Conservation (phyloP, 2,888 invertebrate genomes). For the Ophonus ardosiacus region DNA sequence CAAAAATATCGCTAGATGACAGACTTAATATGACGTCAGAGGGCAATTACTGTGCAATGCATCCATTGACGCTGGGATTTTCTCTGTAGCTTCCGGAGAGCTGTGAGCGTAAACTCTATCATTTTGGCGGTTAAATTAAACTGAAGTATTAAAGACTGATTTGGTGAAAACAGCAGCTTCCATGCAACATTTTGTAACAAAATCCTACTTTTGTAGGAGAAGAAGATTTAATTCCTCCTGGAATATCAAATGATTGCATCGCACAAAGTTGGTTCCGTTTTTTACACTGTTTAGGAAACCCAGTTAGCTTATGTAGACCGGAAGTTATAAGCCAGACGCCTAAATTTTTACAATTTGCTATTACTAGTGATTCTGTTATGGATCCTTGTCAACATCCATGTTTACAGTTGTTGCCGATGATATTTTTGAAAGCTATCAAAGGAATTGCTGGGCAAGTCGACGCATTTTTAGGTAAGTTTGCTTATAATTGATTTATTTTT, state of each 20-base stretch:
- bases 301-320: constrained; percentile 93
- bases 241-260: constrained; percentile 93
- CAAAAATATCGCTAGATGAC: too few relatives aligned
- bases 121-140: too few relatives aligned
- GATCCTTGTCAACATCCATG: constrained; percentile 96
- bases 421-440: constrained; percentile 95
- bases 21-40: too few relatives aligned
- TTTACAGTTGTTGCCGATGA: constrained; percentile 88
- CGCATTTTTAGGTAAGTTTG: constrained; percentile 91
- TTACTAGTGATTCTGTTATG: constrained; percentile 83
- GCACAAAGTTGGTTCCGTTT: constrained; percentile 98
- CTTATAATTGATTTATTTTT: neutral
- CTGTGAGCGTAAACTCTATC: too few relatives aligned
- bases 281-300: constrained; percentile 95
- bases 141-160: too few relatives aligned
- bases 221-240: constrained; percentile 91
- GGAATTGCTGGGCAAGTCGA: constrained; percentile 96
- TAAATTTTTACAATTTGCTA: constrained; percentile 89
- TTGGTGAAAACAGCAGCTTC: too few relatives aligned
- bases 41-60: too few relatives aligned
- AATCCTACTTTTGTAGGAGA: constrained; percentile 75
- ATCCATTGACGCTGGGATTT: too few relatives aligned
- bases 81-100: too few relatives aligned
- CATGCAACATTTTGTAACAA: too few relatives aligned
- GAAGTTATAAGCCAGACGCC: constrained; percentile 85